These are phyloP conservation scores for Bombylius discolor DNA, from an alignment of 2,888 invertebrate genomes.

Conservation along the genomic window DNA sequence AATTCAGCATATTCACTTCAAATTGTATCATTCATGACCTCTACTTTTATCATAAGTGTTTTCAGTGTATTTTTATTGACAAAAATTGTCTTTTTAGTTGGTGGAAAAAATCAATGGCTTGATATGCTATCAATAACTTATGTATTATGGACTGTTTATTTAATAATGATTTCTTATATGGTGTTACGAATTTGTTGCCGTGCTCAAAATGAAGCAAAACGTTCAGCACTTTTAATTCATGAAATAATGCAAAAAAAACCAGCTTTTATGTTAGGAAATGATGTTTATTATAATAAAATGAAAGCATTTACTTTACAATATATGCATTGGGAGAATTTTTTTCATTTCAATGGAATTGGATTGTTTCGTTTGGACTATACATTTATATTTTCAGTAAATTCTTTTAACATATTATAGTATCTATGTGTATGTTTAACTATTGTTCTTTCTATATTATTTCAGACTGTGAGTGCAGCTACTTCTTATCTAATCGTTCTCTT, in stretches of 20 bases:
- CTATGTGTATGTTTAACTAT: not conserved
- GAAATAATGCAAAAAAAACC: slow-evolving; percentile 38
- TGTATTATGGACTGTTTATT: slow-evolving; percentile 28
- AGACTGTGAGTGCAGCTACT: slow-evolving; percentile 35
- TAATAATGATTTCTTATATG: slow-evolving; percentile 28
- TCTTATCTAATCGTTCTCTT: slow-evolving; percentile 36
- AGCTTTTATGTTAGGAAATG: slow-evolving; percentile 34
- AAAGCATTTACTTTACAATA: slow-evolving; percentile 35
- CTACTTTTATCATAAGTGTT: slow-evolving; percentile 30
- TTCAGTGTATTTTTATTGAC: slow-evolving; percentile 33
- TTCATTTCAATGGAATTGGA: slow-evolving; percentile 35
- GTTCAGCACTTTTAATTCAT: slow-evolving; percentile 35
- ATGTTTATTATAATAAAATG: slow-evolving; percentile 36
- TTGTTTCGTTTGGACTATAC: slow-evolving; percentile 35
- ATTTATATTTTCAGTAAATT: slow-evolving; percentile 33
- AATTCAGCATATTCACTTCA: slow-evolving; percentile 31
- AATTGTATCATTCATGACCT: slow-evolving; percentile 31
- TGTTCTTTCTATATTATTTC: slow-evolving; percentile 8
- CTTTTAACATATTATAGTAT: not conserved
- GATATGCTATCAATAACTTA: slow-evolving; percentile 29
- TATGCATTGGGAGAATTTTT: slow-evolving; percentile 35
- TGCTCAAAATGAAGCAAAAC: slow-evolving; percentile 29
- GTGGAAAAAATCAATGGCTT: slow-evolving; percentile 24
- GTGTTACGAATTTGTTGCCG: slow-evolving; percentile 30
- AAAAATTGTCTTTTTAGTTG: slow-evolving; percentile 31